Conservation (phyloP, 92 coral and sea anemone genomes). For the Desmophyllum pertusum region DNA sequence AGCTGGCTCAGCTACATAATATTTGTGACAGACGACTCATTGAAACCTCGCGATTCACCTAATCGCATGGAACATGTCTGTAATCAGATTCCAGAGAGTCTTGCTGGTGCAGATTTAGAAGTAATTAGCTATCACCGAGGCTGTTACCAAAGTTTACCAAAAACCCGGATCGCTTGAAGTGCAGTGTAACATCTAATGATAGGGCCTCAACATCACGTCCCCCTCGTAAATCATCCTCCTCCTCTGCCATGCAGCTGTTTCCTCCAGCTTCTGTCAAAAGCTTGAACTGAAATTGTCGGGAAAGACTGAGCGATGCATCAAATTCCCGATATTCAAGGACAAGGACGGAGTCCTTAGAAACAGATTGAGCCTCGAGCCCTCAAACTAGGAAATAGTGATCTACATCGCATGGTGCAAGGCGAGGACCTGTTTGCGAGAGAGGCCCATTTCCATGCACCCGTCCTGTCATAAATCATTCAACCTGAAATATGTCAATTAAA, state of each 20-base stretch:
- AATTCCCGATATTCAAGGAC: slow-evolving; percentile 59
- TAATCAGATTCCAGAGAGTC: no score
- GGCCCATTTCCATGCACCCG: slow-evolving; percentile 57
- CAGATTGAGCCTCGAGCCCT: slow-evolving; percentile 72
- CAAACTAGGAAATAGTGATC: slow-evolving; percentile 56
- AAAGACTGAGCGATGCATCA: slow-evolving; percentile 52
- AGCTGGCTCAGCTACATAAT: no score
- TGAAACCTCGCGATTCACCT: no score
- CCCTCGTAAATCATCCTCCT: slow-evolving; percentile 45
- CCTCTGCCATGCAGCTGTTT: slow-evolving; percentile 39
- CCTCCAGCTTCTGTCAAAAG: slow-evolving; percentile 61
- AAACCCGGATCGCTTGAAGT: no score
- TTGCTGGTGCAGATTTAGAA: no score
- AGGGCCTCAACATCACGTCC: slow-evolving; percentile 30
- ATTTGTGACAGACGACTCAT: no score
- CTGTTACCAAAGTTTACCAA: no score
- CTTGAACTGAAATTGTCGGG: slow-evolving; percentile 40
- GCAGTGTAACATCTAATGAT: slow-evolving; percentile 20
- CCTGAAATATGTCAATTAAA: slow-evolving; percentile 43
- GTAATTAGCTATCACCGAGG: no score
- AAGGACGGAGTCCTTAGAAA: slow-evolving; percentile 58
- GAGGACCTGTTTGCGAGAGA: slow-evolving; percentile 64
- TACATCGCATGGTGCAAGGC: slow-evolving; percentile 58
- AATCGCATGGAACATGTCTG: no score
- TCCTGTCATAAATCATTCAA: slow-evolving; percentile 61